Evolutionary conservation across 2,113 vertebrate genomes (phyloP).

Genomic region (Mionectes macconnelli): DNA sequence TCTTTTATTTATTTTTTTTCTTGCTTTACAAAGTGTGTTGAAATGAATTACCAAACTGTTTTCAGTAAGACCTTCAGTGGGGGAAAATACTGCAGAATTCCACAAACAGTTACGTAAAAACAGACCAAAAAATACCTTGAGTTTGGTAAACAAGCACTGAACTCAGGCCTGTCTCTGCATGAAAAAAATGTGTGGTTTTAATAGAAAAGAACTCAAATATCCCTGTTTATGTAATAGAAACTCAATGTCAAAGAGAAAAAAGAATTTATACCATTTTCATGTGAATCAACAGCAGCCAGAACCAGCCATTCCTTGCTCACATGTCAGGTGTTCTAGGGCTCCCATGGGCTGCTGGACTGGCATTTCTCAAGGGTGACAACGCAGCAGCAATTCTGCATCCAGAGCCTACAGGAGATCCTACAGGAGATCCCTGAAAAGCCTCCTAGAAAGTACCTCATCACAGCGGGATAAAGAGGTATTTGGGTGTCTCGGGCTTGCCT

Average conservation of each 20-base stretch:
- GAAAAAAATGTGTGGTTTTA: neutral
- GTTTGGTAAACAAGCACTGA: neutral
- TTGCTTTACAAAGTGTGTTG: neutral
- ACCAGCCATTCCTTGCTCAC: neutral
- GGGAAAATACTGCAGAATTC: neutral
- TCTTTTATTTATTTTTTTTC: neutral
- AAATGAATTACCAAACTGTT: conserved; percentile 32
- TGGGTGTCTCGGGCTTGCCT: fast-evolving
- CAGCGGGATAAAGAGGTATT: neutral
- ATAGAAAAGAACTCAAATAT: neutral
- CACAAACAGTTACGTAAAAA: neutral
- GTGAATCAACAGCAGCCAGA: neutral
- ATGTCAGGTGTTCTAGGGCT: neutral
- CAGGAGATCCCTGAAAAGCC: neutral
- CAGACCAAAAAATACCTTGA: neutral
- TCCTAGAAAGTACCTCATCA: neutral
- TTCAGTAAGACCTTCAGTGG: neutral
- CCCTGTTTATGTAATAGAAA: neutral
- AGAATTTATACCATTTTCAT: neutral
- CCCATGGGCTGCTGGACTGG: neutral
- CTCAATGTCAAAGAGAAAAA: neutral
- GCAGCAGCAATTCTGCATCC: neutral
- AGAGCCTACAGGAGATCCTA: neutral
- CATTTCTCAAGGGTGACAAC: neutral
- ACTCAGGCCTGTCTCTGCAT: neutral